These are phyloP conservation scores for Diabrotica balteata DNA, from an alignment of 2,888 invertebrate species.

Conservation along the genomic window DNA sequence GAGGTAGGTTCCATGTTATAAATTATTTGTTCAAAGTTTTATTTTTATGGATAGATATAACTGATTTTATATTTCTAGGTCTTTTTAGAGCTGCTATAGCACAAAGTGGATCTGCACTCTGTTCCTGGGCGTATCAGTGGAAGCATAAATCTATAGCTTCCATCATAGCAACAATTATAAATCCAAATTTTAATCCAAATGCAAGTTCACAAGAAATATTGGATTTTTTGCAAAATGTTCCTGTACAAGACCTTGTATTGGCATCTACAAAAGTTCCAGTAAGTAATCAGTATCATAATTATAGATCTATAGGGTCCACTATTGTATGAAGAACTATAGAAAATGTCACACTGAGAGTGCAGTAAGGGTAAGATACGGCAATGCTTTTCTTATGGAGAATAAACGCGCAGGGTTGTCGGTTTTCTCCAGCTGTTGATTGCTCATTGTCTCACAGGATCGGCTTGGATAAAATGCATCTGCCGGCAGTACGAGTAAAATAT, in stretches of 20 bases:
- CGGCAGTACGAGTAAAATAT: too few species aligned
- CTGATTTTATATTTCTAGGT: conserved; percentile 29
- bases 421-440: too few species aligned
- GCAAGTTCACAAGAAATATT: conserved; percentile 38
- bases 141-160: conserved; percentile 47
- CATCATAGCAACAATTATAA: conserved; percentile 44
- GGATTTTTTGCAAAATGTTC: conserved; percentile 40
- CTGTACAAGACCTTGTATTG: conserved; percentile 33
- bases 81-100: conserved; percentile 42
- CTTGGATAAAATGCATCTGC: too few species aligned
- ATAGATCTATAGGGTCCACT: too few species aligned
- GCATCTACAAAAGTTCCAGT: conserved; percentile 3
- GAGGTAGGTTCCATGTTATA: too few species aligned
- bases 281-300: neutral
- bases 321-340: too few species aligned
- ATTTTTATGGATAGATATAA: neutral
- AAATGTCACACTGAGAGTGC: too few species aligned
- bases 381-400: too few species aligned
- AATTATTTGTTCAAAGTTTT: too few species aligned
- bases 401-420: too few species aligned
- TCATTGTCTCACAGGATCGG: too few species aligned
- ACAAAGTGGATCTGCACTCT: conserved; percentile 43
- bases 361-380: too few species aligned
- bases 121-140: conserved; percentile 43
- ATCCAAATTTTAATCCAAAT: conserved; percentile 39